These are phyloP conservation scores for Crotalus tigris DNA, from an alignment of 2,113 vertebrate species.

Conservation along the genomic window DNA sequence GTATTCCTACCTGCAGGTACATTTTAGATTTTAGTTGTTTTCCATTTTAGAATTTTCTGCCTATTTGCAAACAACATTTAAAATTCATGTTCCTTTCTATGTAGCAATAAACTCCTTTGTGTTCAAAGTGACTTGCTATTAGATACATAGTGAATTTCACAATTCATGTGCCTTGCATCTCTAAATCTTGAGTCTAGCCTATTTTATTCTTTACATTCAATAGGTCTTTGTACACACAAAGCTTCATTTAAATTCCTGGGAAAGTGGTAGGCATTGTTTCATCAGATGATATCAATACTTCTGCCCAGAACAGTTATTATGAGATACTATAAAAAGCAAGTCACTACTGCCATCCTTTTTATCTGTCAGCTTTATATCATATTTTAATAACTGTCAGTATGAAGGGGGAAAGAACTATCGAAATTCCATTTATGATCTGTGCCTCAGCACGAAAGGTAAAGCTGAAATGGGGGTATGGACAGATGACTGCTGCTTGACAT, in stretches of 20 bases:
- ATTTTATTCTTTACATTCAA: not conserved
- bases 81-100: not conserved
- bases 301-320: not conserved
- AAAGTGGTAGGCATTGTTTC: not conserved
- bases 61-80: not conserved
- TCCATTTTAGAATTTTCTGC: not conserved
- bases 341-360: not conserved
- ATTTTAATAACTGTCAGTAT: slow-evolving; percentile 2
- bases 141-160: not conserved
- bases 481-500: not conserved
- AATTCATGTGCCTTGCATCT: not conserved
- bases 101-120: not conserved
- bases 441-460: not conserved
- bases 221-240: not conserved
- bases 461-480: not conserved
- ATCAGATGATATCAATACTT: not conserved
- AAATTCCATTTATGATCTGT: not conserved
- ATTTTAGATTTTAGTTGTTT: not conserved
- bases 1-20: not conserved
- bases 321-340: slow-evolving; percentile 8
- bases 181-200: not conserved
- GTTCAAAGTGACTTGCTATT: not conserved
- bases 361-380: slow-evolving; percentile 2
- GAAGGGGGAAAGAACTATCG: not conserved
- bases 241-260: not conserved